phyloP scores from a whole-genome alignment of 1,140 invertebrate species.

The Drosophila obscura region DNA sequence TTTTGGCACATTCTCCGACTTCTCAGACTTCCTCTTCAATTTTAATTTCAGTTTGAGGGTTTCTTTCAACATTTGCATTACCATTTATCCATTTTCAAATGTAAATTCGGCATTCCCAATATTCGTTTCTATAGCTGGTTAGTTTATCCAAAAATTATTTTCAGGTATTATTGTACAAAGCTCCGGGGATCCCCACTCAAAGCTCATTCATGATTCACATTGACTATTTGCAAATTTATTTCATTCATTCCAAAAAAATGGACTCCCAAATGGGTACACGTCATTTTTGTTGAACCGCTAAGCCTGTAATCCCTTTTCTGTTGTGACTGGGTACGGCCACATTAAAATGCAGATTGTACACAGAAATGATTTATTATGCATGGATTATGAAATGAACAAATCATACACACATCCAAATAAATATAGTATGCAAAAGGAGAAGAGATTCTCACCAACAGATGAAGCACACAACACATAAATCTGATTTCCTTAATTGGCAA shows the following conservation, averaged over 20 bases:
- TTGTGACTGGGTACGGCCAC: not conserved
- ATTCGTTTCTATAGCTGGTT: too few species aligned
- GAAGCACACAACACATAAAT: not conserved
- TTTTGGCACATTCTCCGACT: not conserved
- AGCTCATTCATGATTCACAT: not conserved
- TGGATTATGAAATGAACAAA: constrained; percentile 7
- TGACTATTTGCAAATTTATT: constrained; percentile 15
- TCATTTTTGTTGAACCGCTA: constrained; percentile 15
- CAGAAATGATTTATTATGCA: constrained; percentile 29
- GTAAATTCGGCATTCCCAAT: too few species aligned
- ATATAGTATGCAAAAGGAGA: not conserved
- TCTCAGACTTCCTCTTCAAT: not conserved
- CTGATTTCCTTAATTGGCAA: constrained; percentile 5
- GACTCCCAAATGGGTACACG: not conserved
- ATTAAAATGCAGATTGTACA: constrained; percentile 23
- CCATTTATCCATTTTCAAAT: too few species aligned
- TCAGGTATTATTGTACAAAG: too few species aligned
- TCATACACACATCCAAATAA: not conserved
- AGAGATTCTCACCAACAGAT: not conserved
- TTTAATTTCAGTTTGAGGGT: constrained; percentile 9
- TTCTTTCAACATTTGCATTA: too few species aligned
- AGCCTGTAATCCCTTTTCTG: constrained; percentile 27
- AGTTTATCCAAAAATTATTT: too few species aligned
- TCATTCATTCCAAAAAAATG: constrained; percentile 1
- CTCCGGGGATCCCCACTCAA: too few species aligned